Evolutionary conservation across 2,797 vertebrate species (phyloP), one percentile per base, ranked within the genome.

Genomic region (Tinamus major): DNA sequence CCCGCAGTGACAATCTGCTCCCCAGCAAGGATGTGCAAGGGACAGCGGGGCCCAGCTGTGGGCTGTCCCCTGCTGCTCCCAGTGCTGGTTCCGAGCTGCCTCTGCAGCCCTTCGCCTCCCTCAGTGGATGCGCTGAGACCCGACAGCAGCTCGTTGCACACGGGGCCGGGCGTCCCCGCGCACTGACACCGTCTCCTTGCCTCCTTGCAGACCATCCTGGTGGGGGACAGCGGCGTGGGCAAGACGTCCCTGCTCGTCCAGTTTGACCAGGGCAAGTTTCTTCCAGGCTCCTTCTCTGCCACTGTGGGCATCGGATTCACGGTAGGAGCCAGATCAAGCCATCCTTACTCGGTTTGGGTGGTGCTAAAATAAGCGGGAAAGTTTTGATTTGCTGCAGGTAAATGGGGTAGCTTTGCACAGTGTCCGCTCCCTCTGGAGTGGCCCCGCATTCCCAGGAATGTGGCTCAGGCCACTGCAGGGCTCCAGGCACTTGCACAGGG

Each of bases 181-280:
- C 1, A 1, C 53, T 84, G 61, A 95, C 3, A 0, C 23, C 64
- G 77, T 95, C 89, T 75, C 2, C 63, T 65, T 90, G 69, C 18
- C 87, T 55, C 63, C 78, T 97, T 95, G 41, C 97, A 99, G 99
- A 99, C 98, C 0, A 99, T 99, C 98, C 97, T 99, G 96, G 98
- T 99, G 1, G 99, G 99, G 64, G 99, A 99, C 98, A 99, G 99
- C 0, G 99, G 99, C 0, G 99, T 99, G 91, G 99, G 99, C 31
- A 99, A 99, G 97, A 99, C 99, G 0, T 99, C 99, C 61, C 97
- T 99, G 85, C 96, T 99, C 95, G 99, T 99, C 82, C 99, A 99
- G 97, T 99, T 99, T 48, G 99, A 99, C 96, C 99, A 99, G 98
- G 99, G 99, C 53, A 99, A 99, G 97, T 99, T 99, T 97, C 98